Evolutionary conservation across 2,888 invertebrate genomes (phyloP), one percentile per base, ranked within the genome.

Genomic region (Agapetus fuscipes): DNA sequence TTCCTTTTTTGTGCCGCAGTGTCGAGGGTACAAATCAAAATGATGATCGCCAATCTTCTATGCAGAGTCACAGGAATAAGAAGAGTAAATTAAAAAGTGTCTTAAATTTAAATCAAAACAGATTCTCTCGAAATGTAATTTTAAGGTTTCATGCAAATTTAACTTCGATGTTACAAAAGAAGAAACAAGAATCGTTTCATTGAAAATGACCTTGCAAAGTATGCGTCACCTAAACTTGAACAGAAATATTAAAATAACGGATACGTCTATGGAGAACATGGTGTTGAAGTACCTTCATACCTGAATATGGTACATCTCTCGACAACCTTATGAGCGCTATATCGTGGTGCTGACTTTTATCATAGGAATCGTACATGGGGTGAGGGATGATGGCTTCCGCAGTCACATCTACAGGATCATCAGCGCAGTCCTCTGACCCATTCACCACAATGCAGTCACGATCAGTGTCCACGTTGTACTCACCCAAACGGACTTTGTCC

Each of bases 351-450:
- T 61, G 61, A 33, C 59, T 54, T 17, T 51, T 52, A 13, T 58
- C 56, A 15, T 50, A 48, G 34, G 60, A 58, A 40, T 56, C 52
- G 45, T 63, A 60, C 0, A 63, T 55, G 20, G 75, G 76, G 56
- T 80, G 78, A 3, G 72, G 65, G 30, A 76, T 70, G 16, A 64
- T 58, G 30, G 72, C 64, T 34, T 74, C 74, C n/a, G 74, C 59
- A 0, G 60, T 61, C 17, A 76, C 60, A 41, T 74, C 65, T 27
- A 75, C 34, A 0, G 72, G 64, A 1, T 66, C 60, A 37, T 72
- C 72, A 2, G 77, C 64, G 50, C 80, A 80, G 29, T 60, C 62
- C 6, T 46, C 55, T 40, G 57, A 56, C 1, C 56, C 55, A 29
- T 60, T 58, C 39, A 30, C 32, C 37, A 62, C 62, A 2, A 43